A percentile compares a stretch with the other conserved stretches of the same genome.
These are phyloP conservation scores for Acanthosoma haemorrhoidale DNA, from an alignment of 2,888 invertebrate species.

Conservation along the genomic window DNA sequence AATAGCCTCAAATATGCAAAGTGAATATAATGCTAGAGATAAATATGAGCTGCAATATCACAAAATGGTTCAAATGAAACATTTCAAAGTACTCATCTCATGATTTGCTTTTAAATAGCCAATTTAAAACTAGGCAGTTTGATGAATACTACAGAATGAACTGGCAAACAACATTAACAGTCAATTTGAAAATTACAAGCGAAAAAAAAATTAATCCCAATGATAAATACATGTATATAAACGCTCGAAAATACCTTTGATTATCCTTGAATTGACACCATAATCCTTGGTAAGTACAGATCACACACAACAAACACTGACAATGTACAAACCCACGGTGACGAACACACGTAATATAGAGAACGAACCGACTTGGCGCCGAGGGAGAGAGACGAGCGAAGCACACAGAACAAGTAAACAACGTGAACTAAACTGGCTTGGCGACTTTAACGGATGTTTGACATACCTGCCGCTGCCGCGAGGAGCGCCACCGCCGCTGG, in stretches of 20 bases:
- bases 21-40: too few relatives aligned
- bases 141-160: too few relatives aligned
- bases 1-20: too few relatives aligned
- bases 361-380: not conserved
- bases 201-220: too few relatives aligned
- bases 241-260: not conserved
- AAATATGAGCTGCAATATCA: too few relatives aligned
- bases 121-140: too few relatives aligned
- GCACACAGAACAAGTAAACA: not conserved
- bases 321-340: not conserved
- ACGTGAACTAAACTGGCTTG: slow-evolving; percentile 7
- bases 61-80: too few relatives aligned
- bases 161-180: too few relatives aligned
- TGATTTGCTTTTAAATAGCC: too few relatives aligned
- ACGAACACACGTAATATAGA: not conserved
- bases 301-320: not conserved
- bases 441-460: not conserved
- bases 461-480: not conserved
- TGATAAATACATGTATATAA: too few relatives aligned
- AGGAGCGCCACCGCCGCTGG: slow-evolving; percentile 1
- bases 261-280: not conserved
- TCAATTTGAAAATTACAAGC: too few relatives aligned
- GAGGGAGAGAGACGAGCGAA: not conserved
- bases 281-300: not conserved
- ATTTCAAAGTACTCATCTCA: too few relatives aligned